These are phyloP conservation scores for Lepisosteus osseus DNA, from an alignment of 2,113 vertebrate genomes.

Conservation along the genomic window DNA sequence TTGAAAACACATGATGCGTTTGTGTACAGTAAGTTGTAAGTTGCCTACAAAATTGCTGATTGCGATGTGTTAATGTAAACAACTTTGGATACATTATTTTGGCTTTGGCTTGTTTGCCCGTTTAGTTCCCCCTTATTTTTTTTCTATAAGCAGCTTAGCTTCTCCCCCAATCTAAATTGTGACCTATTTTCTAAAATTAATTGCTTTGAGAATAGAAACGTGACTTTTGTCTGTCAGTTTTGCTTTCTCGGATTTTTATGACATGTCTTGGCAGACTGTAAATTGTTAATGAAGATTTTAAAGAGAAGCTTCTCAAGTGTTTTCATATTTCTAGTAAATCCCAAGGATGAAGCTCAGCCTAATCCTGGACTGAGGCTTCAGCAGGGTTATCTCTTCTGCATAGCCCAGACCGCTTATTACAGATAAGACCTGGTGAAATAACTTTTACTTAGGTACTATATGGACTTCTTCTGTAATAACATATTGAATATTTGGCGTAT, in stretches of 20 bases:
- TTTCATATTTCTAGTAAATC: slow-evolving; percentile 15
- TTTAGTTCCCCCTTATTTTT: slow-evolving; percentile 24
- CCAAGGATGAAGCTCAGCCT: slow-evolving; percentile 1
- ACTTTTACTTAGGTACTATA: not conserved
- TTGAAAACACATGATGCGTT: slow-evolving; percentile 38
- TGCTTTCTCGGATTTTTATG: slow-evolving; percentile 33
- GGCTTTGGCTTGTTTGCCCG: slow-evolving; percentile 28
- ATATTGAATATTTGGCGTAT: not conserved
- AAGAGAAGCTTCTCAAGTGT: slow-evolving; percentile 7
- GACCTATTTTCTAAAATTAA: slow-evolving; percentile 73
- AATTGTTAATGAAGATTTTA: slow-evolving; percentile 35
- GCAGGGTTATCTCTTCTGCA: not conserved
- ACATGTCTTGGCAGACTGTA: slow-evolving; percentile 40
- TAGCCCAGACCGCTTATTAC: not conserved
- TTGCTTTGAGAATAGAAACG: slow-evolving; percentile 57
- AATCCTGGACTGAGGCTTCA: slow-evolving; percentile 6
- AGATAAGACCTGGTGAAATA: not conserved
- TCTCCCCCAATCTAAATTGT: slow-evolving; percentile 43
- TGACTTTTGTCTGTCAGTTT: slow-evolving; percentile 48
- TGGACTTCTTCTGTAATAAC: not conserved
- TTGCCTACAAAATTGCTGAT: too few relatives aligned
- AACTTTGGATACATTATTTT: slow-evolving; percentile 13
- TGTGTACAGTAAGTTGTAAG: slow-evolving; percentile 19
- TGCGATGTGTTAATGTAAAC: not conserved
- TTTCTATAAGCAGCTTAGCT: slow-evolving; percentile 35